Base-by-base conservation (phyloP, 2,888 invertebrate species). In the Caenorhabditis virilis region DNA sequence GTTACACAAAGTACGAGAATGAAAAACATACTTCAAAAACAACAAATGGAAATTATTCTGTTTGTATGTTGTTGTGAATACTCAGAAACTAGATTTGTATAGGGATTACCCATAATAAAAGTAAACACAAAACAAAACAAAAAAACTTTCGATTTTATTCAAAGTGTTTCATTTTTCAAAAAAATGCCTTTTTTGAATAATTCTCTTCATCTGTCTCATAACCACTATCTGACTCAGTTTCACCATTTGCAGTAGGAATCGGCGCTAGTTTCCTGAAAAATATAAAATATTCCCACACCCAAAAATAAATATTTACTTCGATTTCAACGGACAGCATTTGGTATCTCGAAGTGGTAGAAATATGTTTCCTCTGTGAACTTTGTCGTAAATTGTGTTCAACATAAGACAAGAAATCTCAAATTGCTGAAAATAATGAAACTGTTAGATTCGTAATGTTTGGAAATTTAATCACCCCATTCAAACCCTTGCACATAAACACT, bases 361-460 rank as follows among this genome's bases (percentile, higher is more conserved):
- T 9, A 30, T 30, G 30, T 30, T 6, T 6, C 63, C 63, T 41
- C 47, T 51, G 18, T 63, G 49, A 0, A 58, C 57, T 43, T 58
- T 58, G 18, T 64, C 49, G 51, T 46, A 56, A 25, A 58, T n/a
- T 18, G 41, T 50, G n/a, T 53, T 55, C 4, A 64, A 35, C 64
- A 64, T 64, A 13, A 64, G 26, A 45, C 58, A 64, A 7, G 64
- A 57, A 13, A 64, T 64, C 42, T 64, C 64, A 20, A 64, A 64
- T 30, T 64, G 64, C 58, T 64, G 41, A 36, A 62, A 60, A 35
- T 6, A 5, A n/a, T n/a, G n/a, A n/a, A n/a, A n/a, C n/a, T n/a
- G n/a, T n/a, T n/a, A n/a, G n/a, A n/a, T n/a, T n/a, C n/a, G n/a
- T n/a, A n/a, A n/a, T n/a, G n/a, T n/a, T n/a, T n/a, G n/a, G n/a